These are phyloP conservation scores for Amphibalanus amphitrite DNA, from an alignment of 1,140 invertebrate genomes.

Conservation along the genomic window DNA sequence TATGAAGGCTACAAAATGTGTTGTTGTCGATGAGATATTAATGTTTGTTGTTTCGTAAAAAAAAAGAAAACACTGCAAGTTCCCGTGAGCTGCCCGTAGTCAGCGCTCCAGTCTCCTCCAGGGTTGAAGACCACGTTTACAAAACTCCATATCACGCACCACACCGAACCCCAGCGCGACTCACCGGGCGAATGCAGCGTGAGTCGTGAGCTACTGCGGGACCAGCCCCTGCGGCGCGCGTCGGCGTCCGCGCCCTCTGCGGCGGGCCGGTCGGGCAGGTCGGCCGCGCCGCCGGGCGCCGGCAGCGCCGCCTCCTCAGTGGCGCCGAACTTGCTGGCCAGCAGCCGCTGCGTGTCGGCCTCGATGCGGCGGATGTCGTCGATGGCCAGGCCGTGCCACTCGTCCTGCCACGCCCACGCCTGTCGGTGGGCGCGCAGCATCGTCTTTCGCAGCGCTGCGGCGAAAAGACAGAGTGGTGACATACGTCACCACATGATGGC, in stretches of 20 bases:
- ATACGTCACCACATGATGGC: too few species aligned
- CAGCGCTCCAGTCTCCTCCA: too few species aligned
- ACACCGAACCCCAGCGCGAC: neutral
- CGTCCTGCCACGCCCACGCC: conserved; percentile 99
- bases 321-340: conserved; percentile 26
- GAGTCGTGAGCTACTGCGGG: conserved; percentile 18
- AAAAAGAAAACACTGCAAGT: too few species aligned
- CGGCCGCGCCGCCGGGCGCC: neutral
- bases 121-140: too few species aligned
- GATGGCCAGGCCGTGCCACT: conserved; percentile 92
- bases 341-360: conserved; percentile 71
- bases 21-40: too few species aligned
- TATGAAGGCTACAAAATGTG: too few species aligned
- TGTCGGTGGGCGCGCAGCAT: conserved; percentile 95
- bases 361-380: conserved; percentile 93
- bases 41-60: too few species aligned
- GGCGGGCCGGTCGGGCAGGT: neutral
- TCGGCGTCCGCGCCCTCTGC: conserved; percentile 8
- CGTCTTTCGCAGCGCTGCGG: conserved; percentile 73
- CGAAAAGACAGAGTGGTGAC: too few species aligned
- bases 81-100: too few species aligned
- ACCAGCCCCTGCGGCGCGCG: conserved; percentile 18
- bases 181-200: conserved; percentile 21
- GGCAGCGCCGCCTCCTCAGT: neutral
- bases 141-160: too few species aligned